phyloP scores from a whole-genome alignment of 2,888 invertebrate genomes.

The Sphaeridia pumilis region DNA sequence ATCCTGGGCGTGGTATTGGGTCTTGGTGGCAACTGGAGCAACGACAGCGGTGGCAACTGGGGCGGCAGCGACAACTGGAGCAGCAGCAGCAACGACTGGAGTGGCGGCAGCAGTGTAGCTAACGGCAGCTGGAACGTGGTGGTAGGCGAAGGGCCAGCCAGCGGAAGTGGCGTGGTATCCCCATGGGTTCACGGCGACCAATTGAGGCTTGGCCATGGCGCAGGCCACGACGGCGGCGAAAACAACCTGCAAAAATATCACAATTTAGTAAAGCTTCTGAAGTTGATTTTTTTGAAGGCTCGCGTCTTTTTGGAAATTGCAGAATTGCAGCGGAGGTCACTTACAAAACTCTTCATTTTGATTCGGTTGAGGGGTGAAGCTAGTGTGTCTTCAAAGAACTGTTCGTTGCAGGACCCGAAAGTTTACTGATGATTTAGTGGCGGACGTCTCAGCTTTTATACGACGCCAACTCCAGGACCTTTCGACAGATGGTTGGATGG shows the following conservation, averaged over 20 bases:
- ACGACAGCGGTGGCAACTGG: slow-evolving; percentile 2
- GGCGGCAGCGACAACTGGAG: slow-evolving; percentile 5
- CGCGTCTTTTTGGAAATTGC: neutral
- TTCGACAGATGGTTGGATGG: too few species aligned
- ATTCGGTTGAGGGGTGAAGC: slow-evolving; percentile 2
- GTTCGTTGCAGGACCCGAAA: slow-evolving; percentile 8
- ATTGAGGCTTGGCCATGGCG: slow-evolving; percentile 19
- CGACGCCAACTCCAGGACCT: neutral
- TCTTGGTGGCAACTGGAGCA: slow-evolving; percentile 28
- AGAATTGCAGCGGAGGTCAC: neutral
- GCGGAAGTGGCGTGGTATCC: neutral
- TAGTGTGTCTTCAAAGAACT: slow-evolving; percentile 3
- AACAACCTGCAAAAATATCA: slow-evolving; percentile 26
- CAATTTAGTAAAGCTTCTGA: neutral
- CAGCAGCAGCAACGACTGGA: neutral
- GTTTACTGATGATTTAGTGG: neutral
- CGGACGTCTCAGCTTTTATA: slow-evolving; percentile 8
- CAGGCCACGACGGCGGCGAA: slow-evolving; percentile 29
- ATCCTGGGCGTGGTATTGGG: slow-evolving; percentile 49
- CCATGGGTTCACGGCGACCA: slow-evolving; percentile 1
- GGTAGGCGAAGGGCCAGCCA: neutral
- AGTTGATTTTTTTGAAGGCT: neutral
- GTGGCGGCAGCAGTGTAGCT: slow-evolving; percentile 7
- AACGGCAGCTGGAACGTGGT: neutral
- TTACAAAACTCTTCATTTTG: slow-evolving; percentile 17